Evolutionary conservation across 2,113 vertebrate species (phyloP).

Genomic region (Mixornis gularis): DNA sequence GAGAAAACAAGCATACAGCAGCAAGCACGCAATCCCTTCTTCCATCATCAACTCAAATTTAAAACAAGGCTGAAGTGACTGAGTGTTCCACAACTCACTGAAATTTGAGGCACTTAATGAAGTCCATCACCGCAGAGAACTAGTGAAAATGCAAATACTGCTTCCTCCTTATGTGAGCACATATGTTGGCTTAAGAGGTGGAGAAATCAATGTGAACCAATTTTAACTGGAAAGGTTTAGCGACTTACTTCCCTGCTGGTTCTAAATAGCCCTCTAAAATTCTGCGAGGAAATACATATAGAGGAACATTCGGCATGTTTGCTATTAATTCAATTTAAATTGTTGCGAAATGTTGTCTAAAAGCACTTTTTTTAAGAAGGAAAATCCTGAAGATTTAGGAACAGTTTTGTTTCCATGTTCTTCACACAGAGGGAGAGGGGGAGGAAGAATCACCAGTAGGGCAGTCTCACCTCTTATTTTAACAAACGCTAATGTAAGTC

Average conservation of each 20-base stretch:
- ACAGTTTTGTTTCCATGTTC: background rate
- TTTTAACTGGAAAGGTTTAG: background rate
- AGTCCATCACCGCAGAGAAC: background rate
- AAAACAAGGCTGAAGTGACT: background rate
- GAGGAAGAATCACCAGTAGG: background rate
- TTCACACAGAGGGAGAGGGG: background rate
- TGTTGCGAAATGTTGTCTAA: background rate
- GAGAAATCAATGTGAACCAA: background rate
- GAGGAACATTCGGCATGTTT: background rate
- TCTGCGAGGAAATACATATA: background rate
- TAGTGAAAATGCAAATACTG: background rate
- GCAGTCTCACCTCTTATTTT: background rate
- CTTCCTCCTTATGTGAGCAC: background rate
- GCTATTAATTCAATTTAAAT: background rate
- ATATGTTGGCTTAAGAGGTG: background rate
- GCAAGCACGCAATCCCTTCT: background rate
- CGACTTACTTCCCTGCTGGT: background rate
- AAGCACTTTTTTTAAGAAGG: background rate
- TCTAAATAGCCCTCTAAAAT: background rate
- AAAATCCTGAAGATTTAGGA: background rate
- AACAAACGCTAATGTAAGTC: background rate
- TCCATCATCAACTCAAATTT: background rate
- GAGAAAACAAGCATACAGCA: background rate
- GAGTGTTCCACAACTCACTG: background rate
- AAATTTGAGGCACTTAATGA: background rate